Conservation (phyloP, 2,113 vertebrate genomes). For the Pomatostomus ruficeps region DNA sequence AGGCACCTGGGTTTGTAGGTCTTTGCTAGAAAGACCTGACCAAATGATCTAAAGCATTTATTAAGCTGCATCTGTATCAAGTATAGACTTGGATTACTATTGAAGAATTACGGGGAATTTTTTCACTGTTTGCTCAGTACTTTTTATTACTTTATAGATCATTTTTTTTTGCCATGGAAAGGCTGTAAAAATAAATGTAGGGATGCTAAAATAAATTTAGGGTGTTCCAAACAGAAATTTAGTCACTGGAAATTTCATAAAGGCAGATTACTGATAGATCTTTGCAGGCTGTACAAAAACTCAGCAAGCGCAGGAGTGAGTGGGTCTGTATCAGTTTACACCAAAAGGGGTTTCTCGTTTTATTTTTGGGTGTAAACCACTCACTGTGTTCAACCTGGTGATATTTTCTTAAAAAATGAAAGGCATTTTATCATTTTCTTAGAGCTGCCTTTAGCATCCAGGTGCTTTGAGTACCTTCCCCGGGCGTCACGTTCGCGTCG, state of each 20-base stretch:
- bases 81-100: not conserved
- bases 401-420: not conserved
- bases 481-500: not conserved
- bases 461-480: not conserved
- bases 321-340: not conserved
- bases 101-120: not conserved
- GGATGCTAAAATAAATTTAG: not conserved
- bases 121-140: not conserved
- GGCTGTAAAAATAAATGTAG: not conserved
- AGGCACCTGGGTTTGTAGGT: not conserved
- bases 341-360: not conserved
- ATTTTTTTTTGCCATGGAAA: not conserved
- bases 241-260: not conserved
- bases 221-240: not conserved
- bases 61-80: not conserved
- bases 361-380: not conserved
- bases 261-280: not conserved
- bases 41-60: not conserved
- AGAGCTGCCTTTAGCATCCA: not conserved
- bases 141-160: not conserved
- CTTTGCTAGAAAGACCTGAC: not conserved
- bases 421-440: not conserved
- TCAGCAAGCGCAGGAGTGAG: not conserved
- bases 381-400: not conserved
- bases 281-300: not conserved